phyloP scores from a whole-genome alignment of 2,113 vertebrate species.

The Australoheros scitulus region DNA sequence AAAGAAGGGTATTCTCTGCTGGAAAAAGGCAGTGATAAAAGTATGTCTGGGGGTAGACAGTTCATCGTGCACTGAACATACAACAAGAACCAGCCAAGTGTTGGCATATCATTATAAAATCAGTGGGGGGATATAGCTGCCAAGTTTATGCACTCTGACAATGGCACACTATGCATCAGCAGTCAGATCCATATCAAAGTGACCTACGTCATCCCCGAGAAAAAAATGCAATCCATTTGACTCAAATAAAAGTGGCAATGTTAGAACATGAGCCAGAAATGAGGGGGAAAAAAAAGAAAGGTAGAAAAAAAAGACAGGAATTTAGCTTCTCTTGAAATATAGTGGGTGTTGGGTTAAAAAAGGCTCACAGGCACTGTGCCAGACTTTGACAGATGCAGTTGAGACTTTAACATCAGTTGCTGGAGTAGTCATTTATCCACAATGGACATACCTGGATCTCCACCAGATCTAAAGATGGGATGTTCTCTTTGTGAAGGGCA shows the following conservation, averaged over 20 bases:
- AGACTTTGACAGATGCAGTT: constrained; percentile 71
- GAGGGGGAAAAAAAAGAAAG: neutral
- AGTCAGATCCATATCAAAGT: constrained; percentile 58
- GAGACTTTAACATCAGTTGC: constrained; percentile 58
- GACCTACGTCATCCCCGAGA: constrained; percentile 22
- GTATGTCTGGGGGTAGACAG: constrained; percentile 26
- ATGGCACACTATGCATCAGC: constrained; percentile 49
- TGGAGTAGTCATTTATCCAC: constrained; percentile 69
- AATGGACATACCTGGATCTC: constrained; percentile 58
- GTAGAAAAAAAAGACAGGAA: constrained; percentile 4
- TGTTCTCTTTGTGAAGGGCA: constrained; percentile 61
- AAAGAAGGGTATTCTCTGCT: constrained; percentile 15
- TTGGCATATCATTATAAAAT: constrained; percentile 57
- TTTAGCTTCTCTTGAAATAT: constrained; percentile 53
- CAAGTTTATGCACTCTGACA: constrained; percentile 56
- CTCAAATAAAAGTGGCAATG: constrained; percentile 44
- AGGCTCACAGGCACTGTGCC: constrained; percentile 58
- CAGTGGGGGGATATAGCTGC: constrained; percentile 30
- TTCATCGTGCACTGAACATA: constrained; percentile 41
- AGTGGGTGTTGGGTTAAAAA: constrained; percentile 56
- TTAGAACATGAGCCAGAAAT: constrained; percentile 34
- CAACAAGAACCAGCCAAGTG: constrained; percentile 41
- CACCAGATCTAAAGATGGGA: constrained; percentile 58
- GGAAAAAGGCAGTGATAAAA: constrained; percentile 17
- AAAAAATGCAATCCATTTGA: constrained; percentile 48